Evolutionary conservation across 2,797 vertebrate species (phyloP).

Genomic region (Megaceryle alcyon): DNA sequence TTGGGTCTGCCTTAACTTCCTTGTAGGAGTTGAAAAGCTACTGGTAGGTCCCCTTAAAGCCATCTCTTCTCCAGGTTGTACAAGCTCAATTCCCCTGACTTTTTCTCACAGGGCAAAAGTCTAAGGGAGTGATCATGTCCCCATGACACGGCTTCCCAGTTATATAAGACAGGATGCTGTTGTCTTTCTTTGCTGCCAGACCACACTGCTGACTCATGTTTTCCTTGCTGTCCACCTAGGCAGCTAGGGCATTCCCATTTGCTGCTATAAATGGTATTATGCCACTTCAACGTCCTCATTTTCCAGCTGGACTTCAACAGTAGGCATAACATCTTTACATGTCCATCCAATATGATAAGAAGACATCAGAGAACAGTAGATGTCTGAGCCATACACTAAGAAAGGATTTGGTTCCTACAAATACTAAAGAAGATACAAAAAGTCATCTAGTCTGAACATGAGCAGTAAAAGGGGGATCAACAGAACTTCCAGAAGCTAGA

Average conservation of each 20-base stretch:
- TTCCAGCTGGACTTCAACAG: background rate
- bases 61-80: too few species aligned
- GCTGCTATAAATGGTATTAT: background rate
- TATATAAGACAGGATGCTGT: background rate
- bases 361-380: background rate
- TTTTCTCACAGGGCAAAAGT: background rate
- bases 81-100: too few species aligned
- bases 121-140: background rate
- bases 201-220: background rate
- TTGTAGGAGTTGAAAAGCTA: too few species aligned
- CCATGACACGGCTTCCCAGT: background rate
- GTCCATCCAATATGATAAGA: background rate
- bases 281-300: background rate
- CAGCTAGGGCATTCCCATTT: background rate
- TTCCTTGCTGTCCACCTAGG: background rate
- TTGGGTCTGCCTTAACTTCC: too few species aligned
- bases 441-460: background rate
- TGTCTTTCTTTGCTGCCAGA: background rate
- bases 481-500: background rate
- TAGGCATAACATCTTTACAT: background rate
- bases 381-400: background rate
- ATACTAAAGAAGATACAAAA: background rate
- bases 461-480: background rate
- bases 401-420: background rate
- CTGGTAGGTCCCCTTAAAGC: too few species aligned